A percentile compares a stretch with the other conserved stretches of the same genome.
phyloP scores from a whole-genome alignment of 1,140 invertebrate species.

The Drosophila kikkawai region DNA sequence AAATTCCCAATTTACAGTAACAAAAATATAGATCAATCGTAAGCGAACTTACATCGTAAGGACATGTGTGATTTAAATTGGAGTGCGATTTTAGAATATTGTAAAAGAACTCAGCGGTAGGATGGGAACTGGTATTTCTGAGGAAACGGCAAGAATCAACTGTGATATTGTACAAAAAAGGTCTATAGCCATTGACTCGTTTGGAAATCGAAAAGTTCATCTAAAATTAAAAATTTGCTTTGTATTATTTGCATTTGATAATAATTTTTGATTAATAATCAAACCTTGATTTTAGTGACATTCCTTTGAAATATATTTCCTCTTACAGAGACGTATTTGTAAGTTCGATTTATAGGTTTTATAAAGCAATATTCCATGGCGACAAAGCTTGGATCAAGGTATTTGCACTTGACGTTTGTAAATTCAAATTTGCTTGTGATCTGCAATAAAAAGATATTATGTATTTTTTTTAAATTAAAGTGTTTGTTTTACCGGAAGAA shows the following conservation, averaged over 20 bases:
- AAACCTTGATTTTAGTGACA: conserved; percentile 10
- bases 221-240: neutral
- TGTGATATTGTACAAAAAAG: conserved; percentile 8
- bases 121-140: neutral
- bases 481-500: neutral
- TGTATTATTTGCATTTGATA: rapidly evolving
- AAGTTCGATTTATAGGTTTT: conserved; percentile 29
- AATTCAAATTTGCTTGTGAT: conserved; percentile 7
- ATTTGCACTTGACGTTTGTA: conserved; percentile 14
- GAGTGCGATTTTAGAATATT: neutral
- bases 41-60: conserved; percentile 1
- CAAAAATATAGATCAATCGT: neutral
- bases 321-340: conserved; percentile 15
- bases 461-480: neutral
- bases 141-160: conserved; percentile 4
- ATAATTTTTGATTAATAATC: neutral
- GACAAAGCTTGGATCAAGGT: conserved; percentile 1
- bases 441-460: neutral
- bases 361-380: conserved; percentile 24
- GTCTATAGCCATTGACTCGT: neutral
- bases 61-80: conserved; percentile 14
- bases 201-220: conserved; percentile 12
- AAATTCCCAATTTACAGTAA: neutral
- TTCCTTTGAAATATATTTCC: neutral
- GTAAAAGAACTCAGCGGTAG: neutral